These are phyloP conservation scores for Isoperla grammatica DNA, from an alignment of 2,888 invertebrate species.

Conservation along the genomic window DNA sequence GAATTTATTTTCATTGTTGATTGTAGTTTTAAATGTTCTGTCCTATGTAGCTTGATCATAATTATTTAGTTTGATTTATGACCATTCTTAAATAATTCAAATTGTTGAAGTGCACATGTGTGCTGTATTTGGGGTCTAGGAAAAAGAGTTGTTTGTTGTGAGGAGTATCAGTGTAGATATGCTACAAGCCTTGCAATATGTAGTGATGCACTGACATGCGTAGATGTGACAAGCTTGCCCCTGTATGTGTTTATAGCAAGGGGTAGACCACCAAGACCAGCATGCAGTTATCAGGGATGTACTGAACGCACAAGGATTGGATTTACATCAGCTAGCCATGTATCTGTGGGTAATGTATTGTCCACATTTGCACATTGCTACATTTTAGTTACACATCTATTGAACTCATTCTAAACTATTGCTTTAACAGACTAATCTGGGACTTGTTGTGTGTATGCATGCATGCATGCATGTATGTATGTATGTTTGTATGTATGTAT, in stretches of 20 bases:
- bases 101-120: no score
- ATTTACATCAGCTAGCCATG: conserved; percentile 66
- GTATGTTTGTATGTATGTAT: no score
- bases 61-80: no score
- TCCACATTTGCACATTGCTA: conserved; percentile 16
- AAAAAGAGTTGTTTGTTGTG: not conserved
- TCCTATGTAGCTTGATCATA: conserved; percentile 6
- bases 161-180: conserved; percentile 20
- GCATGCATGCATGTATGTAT: not conserved
- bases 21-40: conserved; percentile 1
- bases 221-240: conserved; percentile 28
- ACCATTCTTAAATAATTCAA: no score
- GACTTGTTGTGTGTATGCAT: not conserved
- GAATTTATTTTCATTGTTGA: not conserved
- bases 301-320: conserved; percentile 64
- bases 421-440: not conserved
- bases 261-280: conserved; percentile 31
- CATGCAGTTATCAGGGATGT: conserved; percentile 38
- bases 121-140: no score
- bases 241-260: conserved; percentile 32
- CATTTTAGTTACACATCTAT: conserved; percentile 10
- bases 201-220: conserved; percentile 20
- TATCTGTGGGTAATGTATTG: conserved; percentile 55
- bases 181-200: conserved; percentile 28
- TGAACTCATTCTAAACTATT: not conserved